phyloP scores from a whole-genome alignment of 1,140 invertebrate genomes.

The Magallana gigas region DNA sequence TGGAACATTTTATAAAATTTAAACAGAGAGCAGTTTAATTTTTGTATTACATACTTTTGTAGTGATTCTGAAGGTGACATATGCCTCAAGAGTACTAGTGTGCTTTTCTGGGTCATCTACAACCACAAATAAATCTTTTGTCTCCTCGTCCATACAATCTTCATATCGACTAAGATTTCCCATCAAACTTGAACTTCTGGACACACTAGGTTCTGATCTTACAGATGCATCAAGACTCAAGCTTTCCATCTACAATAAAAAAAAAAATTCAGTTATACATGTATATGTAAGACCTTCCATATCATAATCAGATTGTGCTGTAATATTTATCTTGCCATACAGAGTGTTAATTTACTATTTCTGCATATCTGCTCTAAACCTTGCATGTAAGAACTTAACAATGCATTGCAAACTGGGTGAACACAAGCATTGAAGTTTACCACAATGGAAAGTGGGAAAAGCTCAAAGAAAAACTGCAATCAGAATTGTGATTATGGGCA shows the following conservation, averaged over 20 bases:
- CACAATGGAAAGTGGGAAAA: too few species aligned
- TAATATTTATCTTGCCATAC: too few species aligned
- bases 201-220: slow-evolving; percentile 72
- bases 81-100: slow-evolving; percentile 87
- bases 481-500: too few species aligned
- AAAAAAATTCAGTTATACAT: slow-evolving; percentile 36
- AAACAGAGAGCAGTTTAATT: too few species aligned
- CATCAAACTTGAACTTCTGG: slow-evolving; percentile 75
- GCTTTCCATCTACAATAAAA: slow-evolving; percentile 72
- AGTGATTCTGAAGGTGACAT: slow-evolving; percentile 86
- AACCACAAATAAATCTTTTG: slow-evolving; percentile 84
- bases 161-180: slow-evolving; percentile 75
- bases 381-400: too few species aligned
- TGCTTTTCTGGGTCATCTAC: slow-evolving; percentile 90
- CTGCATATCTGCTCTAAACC: too few species aligned
- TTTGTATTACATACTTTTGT: slow-evolving; percentile 81
- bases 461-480: too few species aligned
- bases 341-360: too few species aligned
- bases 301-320: too few species aligned
- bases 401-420: too few species aligned
- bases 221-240: slow-evolving; percentile 75
- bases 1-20: too few species aligned
- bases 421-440: too few species aligned
- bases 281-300: background rate
- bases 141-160: slow-evolving; percentile 73